These are phyloP conservation scores for Halcyon smyrnensis DNA, from an alignment of 2,797 vertebrate species.

Conservation along the genomic window DNA sequence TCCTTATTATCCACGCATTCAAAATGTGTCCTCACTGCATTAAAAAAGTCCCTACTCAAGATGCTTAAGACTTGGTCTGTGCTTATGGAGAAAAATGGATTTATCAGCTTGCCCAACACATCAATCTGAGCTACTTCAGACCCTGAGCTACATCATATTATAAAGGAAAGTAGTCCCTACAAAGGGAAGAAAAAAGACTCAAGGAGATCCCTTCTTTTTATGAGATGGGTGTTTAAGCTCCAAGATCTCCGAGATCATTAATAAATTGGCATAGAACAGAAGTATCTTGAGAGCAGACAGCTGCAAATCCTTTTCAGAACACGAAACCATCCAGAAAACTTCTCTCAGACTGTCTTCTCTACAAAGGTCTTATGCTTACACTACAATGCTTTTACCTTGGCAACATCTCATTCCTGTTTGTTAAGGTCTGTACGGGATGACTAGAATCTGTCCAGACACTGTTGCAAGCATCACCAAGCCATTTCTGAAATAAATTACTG, in stretches of 20 bases:
- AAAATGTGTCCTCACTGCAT: neutral
- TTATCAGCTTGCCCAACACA: neutral
- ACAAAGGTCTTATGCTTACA: neutral
- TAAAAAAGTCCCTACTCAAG: neutral
- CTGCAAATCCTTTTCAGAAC: neutral
- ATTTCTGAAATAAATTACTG: neutral
- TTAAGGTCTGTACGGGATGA: neutral
- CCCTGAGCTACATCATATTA: neutral
- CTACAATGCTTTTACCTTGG: neutral
- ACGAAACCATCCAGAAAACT: neutral
- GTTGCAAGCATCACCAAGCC: neutral
- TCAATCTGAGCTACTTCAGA: neutral
- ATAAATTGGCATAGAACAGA: neutral
- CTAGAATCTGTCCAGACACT: neutral
- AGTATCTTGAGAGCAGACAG: neutral
- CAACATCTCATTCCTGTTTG: neutral
- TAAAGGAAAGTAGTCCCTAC: neutral
- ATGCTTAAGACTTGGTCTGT: neutral
- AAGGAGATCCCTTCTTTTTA: neutral
- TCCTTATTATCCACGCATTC: neutral
- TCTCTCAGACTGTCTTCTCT: neutral
- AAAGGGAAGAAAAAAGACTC: neutral
- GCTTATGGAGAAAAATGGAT: neutral
- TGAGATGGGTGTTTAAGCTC: neutral
- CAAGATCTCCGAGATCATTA: neutral